phyloP scores from a whole-genome alignment of 2,113 vertebrate species.

The Benitochromis conjunctus region DNA sequence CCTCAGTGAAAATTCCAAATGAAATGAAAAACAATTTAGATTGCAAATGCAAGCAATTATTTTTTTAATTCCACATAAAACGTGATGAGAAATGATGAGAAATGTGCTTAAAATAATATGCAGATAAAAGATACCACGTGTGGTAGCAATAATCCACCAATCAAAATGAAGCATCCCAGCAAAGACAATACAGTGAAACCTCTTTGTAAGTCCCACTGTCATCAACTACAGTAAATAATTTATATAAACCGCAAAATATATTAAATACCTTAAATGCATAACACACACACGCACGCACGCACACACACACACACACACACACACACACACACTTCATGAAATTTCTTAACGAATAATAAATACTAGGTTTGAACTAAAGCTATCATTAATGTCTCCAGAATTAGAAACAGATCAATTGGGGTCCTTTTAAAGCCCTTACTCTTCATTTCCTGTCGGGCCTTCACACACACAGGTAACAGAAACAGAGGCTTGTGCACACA shows the following conservation, averaged over 20 bases:
- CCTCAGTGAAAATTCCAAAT: rapidly evolving
- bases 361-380: rapidly evolving
- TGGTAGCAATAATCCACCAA: neutral
- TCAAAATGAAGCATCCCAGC: neutral
- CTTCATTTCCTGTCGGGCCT: rapidly evolving
- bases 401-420: rapidly evolving
- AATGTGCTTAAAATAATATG: neutral
- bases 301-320: neutral
- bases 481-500: neutral
- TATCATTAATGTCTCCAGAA: neutral
- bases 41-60: neutral
- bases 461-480: neutral
- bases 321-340: rapidly evolving
- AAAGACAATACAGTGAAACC: neutral
- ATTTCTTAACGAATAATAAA: neutral
- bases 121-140: rapidly evolving
- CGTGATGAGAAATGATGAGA: rapidly evolving
- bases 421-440: neutral
- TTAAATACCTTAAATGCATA: neutral
- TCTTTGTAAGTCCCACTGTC: neutral
- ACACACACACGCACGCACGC: neutral
- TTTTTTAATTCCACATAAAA: neutral
- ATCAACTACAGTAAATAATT: neutral
- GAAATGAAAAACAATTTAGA: neutral
- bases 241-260: neutral